Base-by-base conservation (phyloP, 2,113 vertebrate genomes). In the Pitta sordida region DNA sequence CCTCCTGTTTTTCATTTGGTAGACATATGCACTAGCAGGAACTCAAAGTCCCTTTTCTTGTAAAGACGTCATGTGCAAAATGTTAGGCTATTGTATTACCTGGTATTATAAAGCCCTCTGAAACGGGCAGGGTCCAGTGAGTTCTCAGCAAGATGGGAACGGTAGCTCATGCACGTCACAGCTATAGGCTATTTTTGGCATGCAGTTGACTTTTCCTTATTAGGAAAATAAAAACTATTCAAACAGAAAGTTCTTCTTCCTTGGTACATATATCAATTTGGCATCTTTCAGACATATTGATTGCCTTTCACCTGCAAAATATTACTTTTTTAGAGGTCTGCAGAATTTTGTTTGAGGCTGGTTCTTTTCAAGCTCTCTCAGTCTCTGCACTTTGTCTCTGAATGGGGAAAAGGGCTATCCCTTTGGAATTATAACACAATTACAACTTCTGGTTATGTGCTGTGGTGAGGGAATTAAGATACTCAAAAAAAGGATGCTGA, bases 61-160 rank as follows among this genome's bases (percentile, higher is more conserved):
- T 63, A 63, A 89, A 95, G 86, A 95, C 84, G 34, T 83, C 91
- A 88, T 39, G 52, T 58, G 88, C 80, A 92, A 88, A 94, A 91
- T 94, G 83, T 94, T 86, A 96, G 86, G 92, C 83, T 95, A 95
- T 94, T 88, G 65, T 84, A 76, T 94, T 95, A 95, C 95, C 77
- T 53, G 80, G 56, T 48, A 84, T 79, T 92, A 78, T 69, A 92
- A 96, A 95, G 56, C 62, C 41, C 76, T 93, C 71, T 3, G 2
- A 84, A 91, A 48, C 86, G 64, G 36, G 51, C 73, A 92, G 60
- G 84, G 86, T 82, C 91, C 91, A 76, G 30, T 46, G 86, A 96
- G 83, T 93, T 96, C 92, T 86, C 88, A 93, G 77, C 58, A 64
- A 88, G 77, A 84, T 71, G 77, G 60, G 91, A 96, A 94, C 86